A percentile compares a stretch with the other conserved stretches of the same genome.
Conservation (phyloP, 2,113 vertebrate genomes). For the Gallinago media region DNA sequence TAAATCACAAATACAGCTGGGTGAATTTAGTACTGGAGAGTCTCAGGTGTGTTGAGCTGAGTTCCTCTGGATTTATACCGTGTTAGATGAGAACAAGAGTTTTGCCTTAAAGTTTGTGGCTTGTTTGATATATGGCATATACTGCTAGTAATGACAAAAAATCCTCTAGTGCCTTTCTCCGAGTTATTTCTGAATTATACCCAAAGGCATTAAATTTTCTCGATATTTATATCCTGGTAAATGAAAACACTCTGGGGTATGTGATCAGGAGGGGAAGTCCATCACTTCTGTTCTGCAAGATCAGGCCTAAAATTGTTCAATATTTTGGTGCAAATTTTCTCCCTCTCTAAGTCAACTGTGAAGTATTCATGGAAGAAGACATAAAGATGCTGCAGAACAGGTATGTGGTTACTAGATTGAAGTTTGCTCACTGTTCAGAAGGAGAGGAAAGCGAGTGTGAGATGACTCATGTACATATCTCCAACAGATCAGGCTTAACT, state of each 20-base stretch:
- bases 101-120: neutral
- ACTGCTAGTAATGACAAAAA: neutral
- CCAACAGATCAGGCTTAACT: slow-evolving; percentile 53
- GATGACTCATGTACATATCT: slow-evolving; percentile 48
- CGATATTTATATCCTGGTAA: neutral
- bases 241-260: neutral
- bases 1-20: slow-evolving; percentile 7
- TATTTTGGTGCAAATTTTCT: slow-evolving; percentile 12
- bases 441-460: slow-evolving; percentile 10
- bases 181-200: slow-evolving; percentile 14
- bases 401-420: slow-evolving; percentile 12
- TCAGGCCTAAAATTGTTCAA: neutral
- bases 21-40: neutral
- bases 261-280: neutral
- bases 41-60: neutral
- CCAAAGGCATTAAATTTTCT: neutral
- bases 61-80: slow-evolving; percentile 5
- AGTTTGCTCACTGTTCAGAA: slow-evolving; percentile 10
- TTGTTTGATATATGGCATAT: neutral
- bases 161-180: neutral
- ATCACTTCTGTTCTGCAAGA: slow-evolving; percentile 10
- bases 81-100: neutral
- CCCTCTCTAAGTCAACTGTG: neutral
- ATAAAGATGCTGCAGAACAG: neutral
- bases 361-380: neutral